Conservation (phyloP, 2,888 invertebrate species). For the Eupeodes latifasciatus region DNA sequence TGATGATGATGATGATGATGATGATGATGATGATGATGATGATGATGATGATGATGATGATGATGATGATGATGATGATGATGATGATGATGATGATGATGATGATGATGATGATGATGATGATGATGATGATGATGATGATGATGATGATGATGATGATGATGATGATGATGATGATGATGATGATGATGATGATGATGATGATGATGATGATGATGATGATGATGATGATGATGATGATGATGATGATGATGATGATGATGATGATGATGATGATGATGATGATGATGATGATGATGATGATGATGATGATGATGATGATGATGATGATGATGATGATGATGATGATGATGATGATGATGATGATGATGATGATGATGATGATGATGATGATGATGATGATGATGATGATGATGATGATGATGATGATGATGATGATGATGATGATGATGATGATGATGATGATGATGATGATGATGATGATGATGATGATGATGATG, state of each 20-base stretch:
- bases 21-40: slow-evolving; percentile 43
- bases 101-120: slow-evolving; percentile 48
- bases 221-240: slow-evolving; percentile 48
- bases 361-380: slow-evolving; percentile 47
- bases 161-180: slow-evolving; percentile 49
- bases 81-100: slow-evolving; percentile 42
- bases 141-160: slow-evolving; percentile 43
- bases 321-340: slow-evolving; percentile 42
- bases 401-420: slow-evolving; percentile 49
- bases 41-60: slow-evolving; percentile 49
- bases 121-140: slow-evolving; percentile 47
- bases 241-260: slow-evolving; percentile 47
- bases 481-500: slow-evolving; percentile 47
- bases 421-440: slow-evolving; percentile 48
- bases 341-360: slow-evolving; percentile 48
- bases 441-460: slow-evolving; percentile 42
- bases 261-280: slow-evolving; percentile 43
- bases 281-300: slow-evolving; percentile 49
- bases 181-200: slow-evolving; percentile 48
- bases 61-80: slow-evolving; percentile 48
- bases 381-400: slow-evolving; percentile 43
- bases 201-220: slow-evolving; percentile 42
- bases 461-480: slow-evolving; percentile 48
- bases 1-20: slow-evolving; percentile 47
- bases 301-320: slow-evolving; percentile 48